A percentile compares a stretch with the other conserved stretches of the same genome.
Evolutionary conservation across 2,888 invertebrate species (phyloP).

Genomic region (Spodoptera picta): DNA sequence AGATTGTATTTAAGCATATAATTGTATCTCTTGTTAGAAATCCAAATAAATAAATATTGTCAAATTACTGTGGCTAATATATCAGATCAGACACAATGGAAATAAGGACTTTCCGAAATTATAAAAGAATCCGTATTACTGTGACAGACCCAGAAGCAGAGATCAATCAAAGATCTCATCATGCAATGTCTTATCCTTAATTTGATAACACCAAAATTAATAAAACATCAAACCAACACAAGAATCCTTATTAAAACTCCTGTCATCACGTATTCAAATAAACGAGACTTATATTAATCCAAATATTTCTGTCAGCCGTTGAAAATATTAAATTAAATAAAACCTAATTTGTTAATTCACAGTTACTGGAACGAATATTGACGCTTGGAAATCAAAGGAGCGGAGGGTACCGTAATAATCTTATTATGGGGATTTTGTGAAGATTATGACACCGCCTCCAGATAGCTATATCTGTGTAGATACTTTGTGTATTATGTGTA

Average conservation of each 20-base stretch:
- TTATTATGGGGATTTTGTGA: slow-evolving; percentile 45
- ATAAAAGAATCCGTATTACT: too few relatives aligned
- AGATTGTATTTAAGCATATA: too few relatives aligned
- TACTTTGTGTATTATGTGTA: too few relatives aligned
- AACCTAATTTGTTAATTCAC: slow-evolving; percentile 31
- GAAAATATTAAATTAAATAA: slow-evolving; percentile 36
- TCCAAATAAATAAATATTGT: too few relatives aligned
- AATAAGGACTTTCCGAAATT: too few relatives aligned
- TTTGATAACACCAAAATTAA: background rate
- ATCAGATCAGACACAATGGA: too few relatives aligned
- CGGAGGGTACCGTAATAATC: slow-evolving; percentile 48
- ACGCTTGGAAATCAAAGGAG: slow-evolving; percentile 48
- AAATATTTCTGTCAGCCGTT: slow-evolving; percentile 11
- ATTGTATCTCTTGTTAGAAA: too few relatives aligned
- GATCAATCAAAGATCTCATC: too few relatives aligned
- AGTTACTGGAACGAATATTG: slow-evolving; percentile 47
- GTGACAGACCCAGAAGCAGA: too few relatives aligned
- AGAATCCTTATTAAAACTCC: slow-evolving; percentile 8
- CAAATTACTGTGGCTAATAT: too few relatives aligned
- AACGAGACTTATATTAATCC: slow-evolving; percentile 17
- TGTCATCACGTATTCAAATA: slow-evolving; percentile 15
- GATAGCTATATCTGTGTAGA: background rate
- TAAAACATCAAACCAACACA: slow-evolving; percentile 7
- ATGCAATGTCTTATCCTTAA: too few relatives aligned
- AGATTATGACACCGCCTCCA: slow-evolving; percentile 40